Percentiles rank a stretch among this genome's conserved stretches.
phyloP scores from a whole-genome alignment of 37 sponge, comb jelly and placozoan genomes.

The Hormiphora californensis region DNA sequence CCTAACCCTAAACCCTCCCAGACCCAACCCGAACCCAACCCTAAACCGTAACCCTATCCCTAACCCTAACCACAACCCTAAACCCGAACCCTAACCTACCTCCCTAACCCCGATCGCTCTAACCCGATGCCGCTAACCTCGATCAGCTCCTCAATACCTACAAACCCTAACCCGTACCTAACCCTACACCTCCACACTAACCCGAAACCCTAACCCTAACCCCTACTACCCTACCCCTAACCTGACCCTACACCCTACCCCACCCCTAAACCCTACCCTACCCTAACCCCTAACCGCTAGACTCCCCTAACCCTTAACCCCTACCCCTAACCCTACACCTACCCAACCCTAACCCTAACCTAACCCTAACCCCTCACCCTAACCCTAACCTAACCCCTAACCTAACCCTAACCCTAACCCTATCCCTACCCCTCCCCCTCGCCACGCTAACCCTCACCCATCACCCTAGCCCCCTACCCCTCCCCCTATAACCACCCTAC shows the following conservation, averaged over 20 bases:
- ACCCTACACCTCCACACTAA: not conserved
- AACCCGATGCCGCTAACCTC: not conserved
- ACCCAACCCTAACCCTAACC: no score
- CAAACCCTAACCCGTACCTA: not conserved
- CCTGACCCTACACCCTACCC: not conserved
- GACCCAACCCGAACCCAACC: not conserved
- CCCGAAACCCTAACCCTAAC: not conserved
- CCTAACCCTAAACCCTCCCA: not conserved
- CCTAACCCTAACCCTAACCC: no score
- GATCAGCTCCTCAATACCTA: not conserved
- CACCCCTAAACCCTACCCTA: not conserved
- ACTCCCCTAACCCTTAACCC: not conserved
- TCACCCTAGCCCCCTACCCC: not conserved
- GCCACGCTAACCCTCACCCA: no score
- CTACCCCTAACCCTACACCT: not conserved
- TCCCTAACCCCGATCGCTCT: not conserved
- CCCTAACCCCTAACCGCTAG: not conserved
- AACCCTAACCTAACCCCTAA: no score
- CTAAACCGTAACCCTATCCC: not conserved
- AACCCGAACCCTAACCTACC: not conserved
- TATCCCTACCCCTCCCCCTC: no score
- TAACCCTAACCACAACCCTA: not conserved
- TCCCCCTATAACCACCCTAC: not conserved
- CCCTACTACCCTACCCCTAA: not conserved
- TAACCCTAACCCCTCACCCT: no score